Base-by-base conservation (phyloP, 2,113 vertebrate genomes). In the Ptyas mucosa region DNA sequence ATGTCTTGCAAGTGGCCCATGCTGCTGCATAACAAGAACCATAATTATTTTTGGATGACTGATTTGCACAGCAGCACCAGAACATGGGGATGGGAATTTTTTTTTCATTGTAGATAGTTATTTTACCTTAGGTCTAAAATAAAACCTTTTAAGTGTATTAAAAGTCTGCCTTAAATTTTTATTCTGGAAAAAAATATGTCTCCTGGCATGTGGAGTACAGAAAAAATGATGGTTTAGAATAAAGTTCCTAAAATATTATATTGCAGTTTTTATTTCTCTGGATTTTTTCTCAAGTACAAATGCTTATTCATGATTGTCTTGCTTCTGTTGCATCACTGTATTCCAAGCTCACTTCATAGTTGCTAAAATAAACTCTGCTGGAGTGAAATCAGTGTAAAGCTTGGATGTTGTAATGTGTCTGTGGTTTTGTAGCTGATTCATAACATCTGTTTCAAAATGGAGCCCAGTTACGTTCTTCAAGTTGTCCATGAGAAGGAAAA, bases 361-460 rank as follows among this genome's bases (percentile, higher is more conserved):
- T 34, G 39, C 49, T 55, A 53, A 86, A 90, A 64, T 87, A 64
- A 64, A 53, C 29, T 26, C 29, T 26, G 89, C 49, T 87, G 34
- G 24, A 51, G 20, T 49, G 46, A 92, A 92, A 52, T n/a, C 12
- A 87, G 20, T 18, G 49, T 87, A 87, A 69, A 39, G 3, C 14
- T 87, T 49, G 11, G 26, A 26, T 75, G 24, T 10, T 43, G 49
- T 87, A 58, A 75, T 20, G 15, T 53, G 64, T 93, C 23, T 53
- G 92, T 90, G 89, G 85, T 87, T 39, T 90, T 91, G 15, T 88
- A 49, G 89, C 21, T 64, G 58, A 87, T 87, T 89, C 55, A 54
- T 54, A 61, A 49, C 29, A 34, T 43, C 51, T 54, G 10, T 54
- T 64, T 51, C 21, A 51, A 53, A 69, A 90, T 43, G 85, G 58